Evolutionary conservation across 2,797 vertebrate genomes (phyloP), one percentile per base, ranked within the genome.

Genomic region (Rhinoraja longicauda): DNA sequence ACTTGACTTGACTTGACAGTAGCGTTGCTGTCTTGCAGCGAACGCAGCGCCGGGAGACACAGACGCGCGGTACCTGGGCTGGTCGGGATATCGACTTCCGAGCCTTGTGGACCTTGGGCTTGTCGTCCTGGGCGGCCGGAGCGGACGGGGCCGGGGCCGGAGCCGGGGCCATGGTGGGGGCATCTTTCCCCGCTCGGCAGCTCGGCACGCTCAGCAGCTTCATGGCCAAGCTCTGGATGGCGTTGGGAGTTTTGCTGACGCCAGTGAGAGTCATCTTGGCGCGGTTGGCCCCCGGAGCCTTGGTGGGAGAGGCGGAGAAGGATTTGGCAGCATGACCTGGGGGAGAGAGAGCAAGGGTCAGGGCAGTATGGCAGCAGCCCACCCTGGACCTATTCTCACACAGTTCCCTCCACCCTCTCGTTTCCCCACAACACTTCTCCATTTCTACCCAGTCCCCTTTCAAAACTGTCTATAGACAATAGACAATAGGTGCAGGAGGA

Each of bases 191-290:
- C 4, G 57, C 59, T 59, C 77, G 24, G 0, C 90, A 36, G 0
- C 95, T 95, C 0, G 95, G 96, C 94, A 96, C 94, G 92, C 95
- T 96, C 76, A 96, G 93, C 93, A 96, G 93, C 79, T 95, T 94
- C 96, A 96, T 96, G 3, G 96, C 96, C 94, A 96, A 93, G 93
- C 95, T 96, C 93, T 96, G 95, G 1, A 96, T 94, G 0, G 95
- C 95, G 1, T 95, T 95, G 39, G 96, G 96, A 21, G 95, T 95
- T 79, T 96, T 96, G 57, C 96, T 95, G 0, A 97, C 96, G 0
- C 98, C 97, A 0, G 97, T 98, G 78, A 98, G 96, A 0, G 97
- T 98, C 98, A 99, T 99, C 95, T 98, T 99, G 39, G 98, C 98
- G 72, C 98, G 94, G 64, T 97, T 97, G 29, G 95, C 93, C 53